Base-by-base conservation (phyloP, 1,140 invertebrate species). In the Nilaparvata lugens region DNA sequence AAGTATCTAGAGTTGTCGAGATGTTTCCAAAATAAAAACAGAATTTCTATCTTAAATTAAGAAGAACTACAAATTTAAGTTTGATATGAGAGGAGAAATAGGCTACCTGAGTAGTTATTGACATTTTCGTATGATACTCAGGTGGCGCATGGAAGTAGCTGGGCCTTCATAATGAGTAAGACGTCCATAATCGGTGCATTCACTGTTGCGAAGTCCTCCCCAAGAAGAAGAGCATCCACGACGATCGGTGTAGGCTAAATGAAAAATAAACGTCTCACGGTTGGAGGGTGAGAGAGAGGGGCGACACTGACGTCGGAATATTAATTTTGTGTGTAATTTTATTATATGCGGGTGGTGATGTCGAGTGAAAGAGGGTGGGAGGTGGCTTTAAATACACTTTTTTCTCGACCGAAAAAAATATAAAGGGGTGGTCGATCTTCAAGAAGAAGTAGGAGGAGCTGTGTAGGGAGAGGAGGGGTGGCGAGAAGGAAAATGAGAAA, bases 271-370 rank as follows among this genome's bases (percentile, higher is more conserved):
- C 59, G 51, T 60, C 59, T 60, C 51, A 60, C 55, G 45, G 52
- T 25, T 55, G 55, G 52, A 52, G 59, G 58, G 23, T 48, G 16
- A 4, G 45, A 52, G 16, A 13, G 18, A 28, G 7, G 51, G 45
- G 21, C 25, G 7, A 25, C 23, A 40, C 28, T 55, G 59, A 55
- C 52, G 59, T 21, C 31, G 52, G 31, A 55, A 60, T 60, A 60
- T 60, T 60, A 60, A 60, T 60, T 60, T 45, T 60, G 59, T 55
- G 59, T 55, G 59, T 60, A 60, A 60, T 60, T 60, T 60, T 60
- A 60, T 60, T 60, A 60, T 40, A 54, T 31, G 23, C 58, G 23
- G 51, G 28, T 60, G 31, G 45, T 52, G 45, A 18, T 55, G 24
- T 54, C 18, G 35, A 55, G 45, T 48, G 16, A 48, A 14, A 25